Evolutionary conservation across 2,797 vertebrate species (phyloP).

Genomic region (Ciconia nigra): DNA sequence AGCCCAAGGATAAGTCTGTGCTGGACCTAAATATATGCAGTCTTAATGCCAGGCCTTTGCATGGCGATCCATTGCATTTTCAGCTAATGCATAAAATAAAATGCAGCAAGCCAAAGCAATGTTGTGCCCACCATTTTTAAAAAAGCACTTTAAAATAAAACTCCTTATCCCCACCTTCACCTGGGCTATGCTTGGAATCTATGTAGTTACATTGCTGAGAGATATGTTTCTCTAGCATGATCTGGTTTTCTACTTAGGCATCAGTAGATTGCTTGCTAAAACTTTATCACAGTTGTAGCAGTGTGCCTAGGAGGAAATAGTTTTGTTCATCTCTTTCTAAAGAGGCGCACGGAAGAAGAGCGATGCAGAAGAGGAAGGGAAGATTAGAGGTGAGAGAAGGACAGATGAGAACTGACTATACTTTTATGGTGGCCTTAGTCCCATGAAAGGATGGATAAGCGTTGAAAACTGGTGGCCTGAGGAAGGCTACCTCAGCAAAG

Average conservation of each 20-base stretch:
- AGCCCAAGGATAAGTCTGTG: not conserved
- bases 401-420: not conserved
- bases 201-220: not conserved
- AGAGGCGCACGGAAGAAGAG: not conserved
- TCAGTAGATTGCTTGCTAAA: not conserved
- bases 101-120: not conserved
- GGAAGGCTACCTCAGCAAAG: not conserved
- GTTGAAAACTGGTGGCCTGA: not conserved
- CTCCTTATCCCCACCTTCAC: conserved; percentile 23
- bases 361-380: not conserved
- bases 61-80: not conserved
- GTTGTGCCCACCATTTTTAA: not conserved
- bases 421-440: not conserved
- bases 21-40: not conserved
- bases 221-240: not conserved
- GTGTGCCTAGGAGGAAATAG: not conserved
- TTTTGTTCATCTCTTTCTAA: not conserved
- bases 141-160: not conserved
- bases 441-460: not conserved
- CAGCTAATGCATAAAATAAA: not conserved
- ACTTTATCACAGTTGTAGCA: not conserved
- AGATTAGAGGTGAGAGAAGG: not conserved
- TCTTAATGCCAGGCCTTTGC: not conserved
- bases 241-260: not conserved
- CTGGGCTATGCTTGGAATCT: not conserved